A percentile compares a stretch with the other conserved stretches of the same genome.
Evolutionary conservation across 2,888 invertebrate genomes (phyloP).

Genomic region (Caradrina kadenii): DNA sequence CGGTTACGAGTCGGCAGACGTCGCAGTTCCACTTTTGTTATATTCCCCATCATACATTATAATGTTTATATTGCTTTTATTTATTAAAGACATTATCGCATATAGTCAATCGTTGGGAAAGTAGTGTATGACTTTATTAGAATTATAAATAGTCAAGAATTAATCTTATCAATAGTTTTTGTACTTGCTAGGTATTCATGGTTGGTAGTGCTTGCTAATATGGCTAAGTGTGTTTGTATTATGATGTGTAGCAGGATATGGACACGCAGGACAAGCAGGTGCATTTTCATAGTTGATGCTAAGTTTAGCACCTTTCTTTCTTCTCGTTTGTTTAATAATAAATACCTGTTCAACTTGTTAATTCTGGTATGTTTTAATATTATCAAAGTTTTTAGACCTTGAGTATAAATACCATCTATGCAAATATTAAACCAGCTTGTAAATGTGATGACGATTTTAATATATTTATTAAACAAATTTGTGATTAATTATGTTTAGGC

Average conservation of each 20-base stretch:
- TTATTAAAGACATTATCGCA: slow-evolving; percentile 26
- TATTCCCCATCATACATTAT: slow-evolving; percentile 58
- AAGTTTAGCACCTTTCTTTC: slow-evolving; percentile 8
- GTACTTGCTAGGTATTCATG: slow-evolving; percentile 9
- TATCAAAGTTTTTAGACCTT: neutral
- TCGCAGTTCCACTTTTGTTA: slow-evolving; percentile 66
- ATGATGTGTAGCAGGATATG: slow-evolving; percentile 9
- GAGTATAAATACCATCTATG: neutral
- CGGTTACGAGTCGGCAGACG: slow-evolving; percentile 75
- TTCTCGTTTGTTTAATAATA: slow-evolving; percentile 2
- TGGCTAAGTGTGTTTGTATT: neutral
- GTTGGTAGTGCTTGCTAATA: slow-evolving; percentile 16
- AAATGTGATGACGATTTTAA: neutral
- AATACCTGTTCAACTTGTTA: neutral
- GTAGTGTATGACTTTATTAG: slow-evolving; percentile 18
- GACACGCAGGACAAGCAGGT: slow-evolving; percentile 23
- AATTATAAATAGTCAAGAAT: slow-evolving; percentile 4
- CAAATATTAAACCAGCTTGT: neutral
- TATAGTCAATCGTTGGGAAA: slow-evolving; percentile 7
- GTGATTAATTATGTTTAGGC: neutral
- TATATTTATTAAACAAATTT: no score
- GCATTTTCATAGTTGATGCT: slow-evolving; percentile 3
- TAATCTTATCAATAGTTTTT: neutral
- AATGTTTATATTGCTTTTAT: slow-evolving; percentile 35
- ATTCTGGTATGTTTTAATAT: neutral